A percentile compares a stretch with the other conserved stretches of the same genome.
Evolutionary conservation across 2,113 vertebrate genomes (phyloP).

Genomic region (Bagarius yarrelli): DNA sequence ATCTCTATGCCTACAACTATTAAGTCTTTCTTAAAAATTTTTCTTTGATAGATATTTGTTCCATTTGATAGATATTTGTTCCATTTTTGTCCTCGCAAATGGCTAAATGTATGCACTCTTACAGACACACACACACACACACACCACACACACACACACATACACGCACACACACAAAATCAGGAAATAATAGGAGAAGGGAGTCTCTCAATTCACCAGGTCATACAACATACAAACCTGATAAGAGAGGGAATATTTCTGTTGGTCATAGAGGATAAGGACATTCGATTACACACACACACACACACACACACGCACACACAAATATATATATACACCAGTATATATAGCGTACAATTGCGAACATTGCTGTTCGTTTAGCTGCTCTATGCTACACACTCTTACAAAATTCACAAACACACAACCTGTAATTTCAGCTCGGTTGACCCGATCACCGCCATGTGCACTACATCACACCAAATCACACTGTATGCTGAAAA

Average conservation of each 20-base stretch:
- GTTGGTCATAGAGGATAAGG: slow-evolving; percentile 53
- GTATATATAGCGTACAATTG: not conserved
- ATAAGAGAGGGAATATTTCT: slow-evolving; percentile 62
- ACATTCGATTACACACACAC: slow-evolving; percentile 30
- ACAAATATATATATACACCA: too few species aligned
- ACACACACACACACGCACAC: slow-evolving; percentile 1
- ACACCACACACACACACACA: slow-evolving; percentile 29
- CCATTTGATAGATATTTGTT: too few species aligned
- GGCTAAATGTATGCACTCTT: too few species aligned
- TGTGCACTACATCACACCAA: not conserved
- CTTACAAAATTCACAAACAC: too few species aligned
- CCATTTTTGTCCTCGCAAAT: too few species aligned
- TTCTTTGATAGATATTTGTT: too few species aligned
- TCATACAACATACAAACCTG: slow-evolving; percentile 40
- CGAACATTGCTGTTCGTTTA: not conserved
- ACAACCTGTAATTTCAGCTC: slow-evolving; percentile 27
- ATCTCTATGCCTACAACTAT: not conserved
- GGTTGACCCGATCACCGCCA: not conserved
- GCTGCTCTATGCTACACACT: not conserved
- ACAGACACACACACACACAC: slow-evolving; percentile 8
- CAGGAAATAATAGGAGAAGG: slow-evolving; percentile 55
- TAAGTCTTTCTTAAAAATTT: too few species aligned
- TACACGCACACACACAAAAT: slow-evolving; percentile 53
- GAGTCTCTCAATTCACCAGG: slow-evolving; percentile 54
- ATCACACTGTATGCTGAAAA: not conserved